These are phyloP conservation scores for Clarias fuscus DNA, from an alignment of 2,797 vertebrate genomes.

Conservation along the genomic window DNA sequence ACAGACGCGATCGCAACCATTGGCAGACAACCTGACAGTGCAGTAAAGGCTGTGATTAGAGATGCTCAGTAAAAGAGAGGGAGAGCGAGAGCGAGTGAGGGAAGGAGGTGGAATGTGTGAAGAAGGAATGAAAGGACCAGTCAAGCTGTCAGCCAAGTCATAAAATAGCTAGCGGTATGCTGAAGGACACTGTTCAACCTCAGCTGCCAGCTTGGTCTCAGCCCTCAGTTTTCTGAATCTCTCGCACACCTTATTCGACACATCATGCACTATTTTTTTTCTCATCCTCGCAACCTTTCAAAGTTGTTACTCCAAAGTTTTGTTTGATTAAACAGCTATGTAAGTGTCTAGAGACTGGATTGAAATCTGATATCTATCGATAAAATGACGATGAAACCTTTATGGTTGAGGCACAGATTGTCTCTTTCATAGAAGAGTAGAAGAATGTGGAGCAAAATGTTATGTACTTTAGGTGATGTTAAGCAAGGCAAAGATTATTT, in stretches of 20 bases:
- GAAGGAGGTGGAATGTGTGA: slow-evolving; percentile 45
- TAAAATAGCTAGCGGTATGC: slow-evolving; percentile 67
- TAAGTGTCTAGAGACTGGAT: not conserved
- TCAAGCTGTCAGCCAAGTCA: slow-evolving; percentile 72
- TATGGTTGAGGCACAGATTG: not conserved
- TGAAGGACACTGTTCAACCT: slow-evolving; percentile 66
- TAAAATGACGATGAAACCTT: not conserved
- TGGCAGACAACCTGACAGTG: slow-evolving; percentile 60
- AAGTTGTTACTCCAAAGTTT: not conserved
- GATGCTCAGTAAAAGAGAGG: slow-evolving; percentile 57
- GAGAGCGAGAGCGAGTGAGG: slow-evolving; percentile 31
- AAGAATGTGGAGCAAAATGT: not conserved
- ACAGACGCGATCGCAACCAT: slow-evolving; percentile 51
- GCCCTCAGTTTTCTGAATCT: slow-evolving; percentile 26
- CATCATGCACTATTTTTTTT: slow-evolving; percentile 7
- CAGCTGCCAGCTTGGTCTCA: slow-evolving; percentile 63
- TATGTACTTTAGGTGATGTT: not conserved
- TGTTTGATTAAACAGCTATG: slow-evolving; percentile 1
- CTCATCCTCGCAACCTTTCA: not conserved
- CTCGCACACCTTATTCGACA: slow-evolving; percentile 3
- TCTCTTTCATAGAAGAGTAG: not conserved
- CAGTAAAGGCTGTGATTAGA: slow-evolving; percentile 69
- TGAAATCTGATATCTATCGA: not conserved
- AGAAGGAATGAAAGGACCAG: slow-evolving; percentile 65
- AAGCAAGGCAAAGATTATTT: not conserved